Evolutionary conservation across 1,140 invertebrate genomes (phyloP).

Genomic region (Drosophila dunni): DNA sequence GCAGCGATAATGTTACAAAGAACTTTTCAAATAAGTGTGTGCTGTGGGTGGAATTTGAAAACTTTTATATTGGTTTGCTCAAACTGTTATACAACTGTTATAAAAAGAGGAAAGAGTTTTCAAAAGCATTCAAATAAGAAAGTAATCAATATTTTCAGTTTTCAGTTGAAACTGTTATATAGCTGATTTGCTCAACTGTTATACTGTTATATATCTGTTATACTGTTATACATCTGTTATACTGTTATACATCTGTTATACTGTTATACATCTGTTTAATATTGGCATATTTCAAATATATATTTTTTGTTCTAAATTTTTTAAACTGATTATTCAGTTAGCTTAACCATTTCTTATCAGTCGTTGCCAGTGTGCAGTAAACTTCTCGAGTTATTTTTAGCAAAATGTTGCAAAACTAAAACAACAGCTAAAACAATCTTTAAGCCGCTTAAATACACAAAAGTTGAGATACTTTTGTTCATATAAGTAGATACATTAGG

Average conservation of each 20-base stretch:
- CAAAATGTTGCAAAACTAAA: neutral
- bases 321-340: neutral
- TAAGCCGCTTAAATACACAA: conserved; percentile 36
- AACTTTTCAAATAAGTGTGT: neutral
- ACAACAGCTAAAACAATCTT: conserved; percentile 17
- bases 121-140: too few relatives aligned
- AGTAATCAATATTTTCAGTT: too few relatives aligned
- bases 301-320: too few relatives aligned
- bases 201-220: too few relatives aligned
- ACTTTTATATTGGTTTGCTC: neutral
- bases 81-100: neutral
- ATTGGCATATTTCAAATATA: too few relatives aligned
- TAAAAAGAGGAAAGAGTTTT: too few relatives aligned
- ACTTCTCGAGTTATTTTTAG: conserved; percentile 10
- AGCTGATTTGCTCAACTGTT: too few relatives aligned
- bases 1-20: neutral
- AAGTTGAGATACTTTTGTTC: conserved; percentile 4
- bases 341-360: neutral
- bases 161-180: too few relatives aligned
- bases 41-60: neutral
- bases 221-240: too few relatives aligned
- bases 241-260: too few relatives aligned
- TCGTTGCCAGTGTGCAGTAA: conserved; percentile 10
- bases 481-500: neutral
- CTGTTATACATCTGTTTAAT: too few relatives aligned